Conservation (phyloP, 1,140 invertebrate genomes). For the Brachionus koreanus region DNA sequence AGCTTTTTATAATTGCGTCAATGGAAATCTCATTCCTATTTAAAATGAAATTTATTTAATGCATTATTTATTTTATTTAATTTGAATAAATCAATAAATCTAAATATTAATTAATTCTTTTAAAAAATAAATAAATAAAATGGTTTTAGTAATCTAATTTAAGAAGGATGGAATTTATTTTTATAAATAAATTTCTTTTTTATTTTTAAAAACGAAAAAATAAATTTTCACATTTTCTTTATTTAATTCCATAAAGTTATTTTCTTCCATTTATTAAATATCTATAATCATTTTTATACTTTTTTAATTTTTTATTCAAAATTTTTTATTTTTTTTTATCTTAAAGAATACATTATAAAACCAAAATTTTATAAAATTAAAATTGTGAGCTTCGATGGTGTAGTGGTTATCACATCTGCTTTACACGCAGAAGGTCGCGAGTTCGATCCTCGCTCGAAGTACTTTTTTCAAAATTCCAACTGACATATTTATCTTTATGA, state of each 20-base stretch:
- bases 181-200: no score
- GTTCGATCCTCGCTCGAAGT: constrained; percentile 47
- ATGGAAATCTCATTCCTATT: background rate
- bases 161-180: no score
- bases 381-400: constrained; percentile 8
- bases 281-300: no score
- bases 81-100: background rate
- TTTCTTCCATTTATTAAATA: no score
- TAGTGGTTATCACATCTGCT: constrained; percentile 48
- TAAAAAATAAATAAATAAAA: no score
- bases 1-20: background rate
- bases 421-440: constrained; percentile 48
- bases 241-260: no score
- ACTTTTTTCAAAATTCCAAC: background rate
- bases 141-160: no score
- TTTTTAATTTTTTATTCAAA: no score
- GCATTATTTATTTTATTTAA: constrained; percentile 10
- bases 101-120: no score
- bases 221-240: no score
- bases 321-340: background rate
- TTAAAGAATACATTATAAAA: background rate
- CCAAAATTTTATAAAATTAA: background rate
- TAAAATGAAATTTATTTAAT: background rate
- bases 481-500: no score
- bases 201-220: no score